A percentile compares a stretch with the other conserved stretches of the same genome.
phyloP scores from a whole-genome alignment of 37 sponge, comb jelly and placozoan genomes.

The Bolinopsis microptera region DNA sequence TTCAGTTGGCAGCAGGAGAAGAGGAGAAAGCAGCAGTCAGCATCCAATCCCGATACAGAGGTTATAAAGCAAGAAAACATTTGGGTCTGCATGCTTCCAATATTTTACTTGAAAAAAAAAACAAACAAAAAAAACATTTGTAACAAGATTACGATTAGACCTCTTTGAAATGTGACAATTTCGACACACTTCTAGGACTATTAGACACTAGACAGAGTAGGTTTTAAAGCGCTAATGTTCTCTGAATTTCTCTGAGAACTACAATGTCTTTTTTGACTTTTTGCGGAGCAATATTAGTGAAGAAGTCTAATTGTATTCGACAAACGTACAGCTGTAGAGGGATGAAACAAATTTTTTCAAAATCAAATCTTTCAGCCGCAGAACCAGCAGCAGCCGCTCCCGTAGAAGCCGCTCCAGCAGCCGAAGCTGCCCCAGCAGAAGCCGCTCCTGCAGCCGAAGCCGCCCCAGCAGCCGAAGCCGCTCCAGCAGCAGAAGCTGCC shows the following conservation, averaged over 20 bases:
- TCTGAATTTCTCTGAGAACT: too few species aligned
- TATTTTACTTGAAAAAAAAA: background rate
- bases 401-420: background rate
- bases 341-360: slow-evolving; percentile 10
- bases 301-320: too few species aligned
- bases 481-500: slow-evolving; percentile 14
- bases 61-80: background rate
- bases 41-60: background rate
- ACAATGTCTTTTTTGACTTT: too few species aligned
- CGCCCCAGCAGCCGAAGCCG: background rate
- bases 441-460: background rate
- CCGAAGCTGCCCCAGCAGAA: background rate
- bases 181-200: too few species aligned
- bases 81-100: background rate
- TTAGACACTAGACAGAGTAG: too few species aligned
- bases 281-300: too few species aligned
- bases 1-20: background rate
- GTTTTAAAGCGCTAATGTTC: too few species aligned
- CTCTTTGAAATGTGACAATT: background rate
- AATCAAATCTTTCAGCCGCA: background rate
- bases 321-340: too few species aligned
- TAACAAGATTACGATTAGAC: too few species aligned
- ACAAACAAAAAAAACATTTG: too few species aligned
- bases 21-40: slow-evolving; percentile 23
- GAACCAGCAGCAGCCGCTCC: background rate